Evolutionary conservation across 2,888 invertebrate species (phyloP), one percentile per base, ranked within the genome.

Genomic region (Hemaris fuciformis): DNA sequence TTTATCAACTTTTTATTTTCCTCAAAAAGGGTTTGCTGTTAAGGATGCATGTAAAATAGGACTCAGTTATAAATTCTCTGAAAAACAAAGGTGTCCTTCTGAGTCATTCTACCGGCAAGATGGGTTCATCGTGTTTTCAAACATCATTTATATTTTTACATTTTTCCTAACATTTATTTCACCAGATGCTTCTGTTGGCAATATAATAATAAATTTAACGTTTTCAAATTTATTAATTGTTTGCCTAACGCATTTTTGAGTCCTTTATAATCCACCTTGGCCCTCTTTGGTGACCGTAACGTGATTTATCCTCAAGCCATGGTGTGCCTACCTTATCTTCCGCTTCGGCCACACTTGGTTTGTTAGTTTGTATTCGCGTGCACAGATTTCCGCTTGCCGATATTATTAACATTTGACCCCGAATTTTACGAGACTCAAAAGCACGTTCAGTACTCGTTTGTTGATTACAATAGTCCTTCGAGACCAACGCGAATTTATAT

Each of bases 351-450:
- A 72, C 75, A 78, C 78, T 77, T 75, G 74, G 79, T 69, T 66
- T 69, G 75, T 80, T 81, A 83, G 80, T 91, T 90, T 84, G 90
- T 91, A 91, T 91, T 89, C 91, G 86, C 83, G 69, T 76, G 76
- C 76, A 83, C 80, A 73, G 76, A 82, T 85, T 90, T 91, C 91
- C 91, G 89, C 84, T 86, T 89, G 89, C 88, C 84, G 83, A 87
- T 88, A 87, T 88, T 86, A 87, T 87, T 85, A 86, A 85, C 89
- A 88, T 87, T 79, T 84, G 91, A 88, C 91, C 89, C 89, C 88
- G 86, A 88, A 86, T 77, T 77, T 78, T 72, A 64, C 62, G 64
- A 72, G 59, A 57, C 31, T 59, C 45, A 46, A 46, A 59, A 31
- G 22, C 34, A 59, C 31, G 46, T 46, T 45, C 31, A 45, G 59